Base-by-base conservation (phyloP, 2,113 vertebrate species). In the Sinocyclocheilus rhinocerous region DNA sequence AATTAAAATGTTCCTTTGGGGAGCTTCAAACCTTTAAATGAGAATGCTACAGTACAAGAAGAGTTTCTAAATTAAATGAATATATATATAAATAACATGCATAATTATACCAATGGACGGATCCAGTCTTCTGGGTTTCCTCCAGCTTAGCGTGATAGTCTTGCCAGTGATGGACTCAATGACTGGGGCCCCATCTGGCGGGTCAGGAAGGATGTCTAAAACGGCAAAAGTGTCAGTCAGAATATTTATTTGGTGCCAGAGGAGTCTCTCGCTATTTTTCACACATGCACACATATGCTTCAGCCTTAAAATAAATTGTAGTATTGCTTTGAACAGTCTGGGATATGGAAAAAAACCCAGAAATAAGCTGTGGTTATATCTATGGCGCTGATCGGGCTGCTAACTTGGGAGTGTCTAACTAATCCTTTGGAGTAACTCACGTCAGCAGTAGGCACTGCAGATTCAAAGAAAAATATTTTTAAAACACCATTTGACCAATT, bases 161-260 rank as follows among this genome's bases (percentile, higher is more conserved):
- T 95, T 97, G 76, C 98, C 97, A 0, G 97, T 99, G 91, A 98
- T 96, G 20, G 90, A 94, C 18, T 95, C 93, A 57, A 99, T 93
- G 0, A 94, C 92, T 0, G 98, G 97, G 2, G 95, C 95, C 0
- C 98, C 98, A 0, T 98, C 97, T 0, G 98, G 98, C 6, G 98
- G 97, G 1, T 97, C 96, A 0, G 98, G 98, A 83, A 99, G 96
- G 90, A 99, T 96, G 81, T 99, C 98, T 99, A 93, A 67, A 89
- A 89, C 89, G 26, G 0, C 81, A 86, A 29, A 85, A 24, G 57
- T 15, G 24, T 20, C 6, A 85, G 65, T 75, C n/a, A 88, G 15
- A 88, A 29, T 36, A 73, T 42, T 16, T 70, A 70, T 52, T 52
- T 42, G 6, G 13, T 73, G 81, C 63, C 80, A 82, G 18, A 69